Conservation (phyloP, 2,113 vertebrate genomes). For the Ceyx margarethae region DNA sequence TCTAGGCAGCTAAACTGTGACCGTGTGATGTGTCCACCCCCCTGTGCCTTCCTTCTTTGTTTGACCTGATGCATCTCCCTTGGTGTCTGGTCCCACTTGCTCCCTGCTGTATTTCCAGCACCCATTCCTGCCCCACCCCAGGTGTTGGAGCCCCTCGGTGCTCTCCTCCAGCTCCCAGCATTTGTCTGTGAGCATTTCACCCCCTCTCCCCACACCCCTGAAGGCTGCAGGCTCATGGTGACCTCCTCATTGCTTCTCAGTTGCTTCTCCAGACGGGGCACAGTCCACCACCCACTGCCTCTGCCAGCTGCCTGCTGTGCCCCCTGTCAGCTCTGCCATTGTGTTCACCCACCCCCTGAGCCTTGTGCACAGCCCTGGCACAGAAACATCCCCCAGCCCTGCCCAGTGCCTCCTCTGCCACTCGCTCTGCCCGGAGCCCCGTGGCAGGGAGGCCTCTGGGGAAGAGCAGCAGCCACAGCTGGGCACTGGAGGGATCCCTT, state of each 20-base stretch:
- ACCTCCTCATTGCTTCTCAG: background rate
- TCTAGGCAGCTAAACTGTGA: background rate
- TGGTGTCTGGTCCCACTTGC: background rate
- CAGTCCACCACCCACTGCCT: background rate
- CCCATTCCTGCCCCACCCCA: background rate
- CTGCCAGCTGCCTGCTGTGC: background rate
- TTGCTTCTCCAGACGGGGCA: background rate
- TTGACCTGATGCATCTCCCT: background rate
- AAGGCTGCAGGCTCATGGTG: fast-evolving
- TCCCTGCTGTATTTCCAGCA: background rate
- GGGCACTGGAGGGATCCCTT: background rate
- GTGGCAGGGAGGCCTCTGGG: background rate
- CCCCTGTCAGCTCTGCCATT: background rate
- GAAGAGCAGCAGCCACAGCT: background rate
- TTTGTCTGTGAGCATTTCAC: background rate
- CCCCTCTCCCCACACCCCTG: background rate
- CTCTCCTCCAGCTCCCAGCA: background rate
- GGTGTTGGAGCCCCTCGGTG: fast-evolving
- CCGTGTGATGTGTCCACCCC: background rate
- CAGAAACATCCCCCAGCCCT: background rate
- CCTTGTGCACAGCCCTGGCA: background rate
- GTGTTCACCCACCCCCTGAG: background rate
- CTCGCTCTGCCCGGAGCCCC: fast-evolving
- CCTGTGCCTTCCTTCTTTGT: background rate
- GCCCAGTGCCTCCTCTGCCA: fast-evolving